phyloP scores from a whole-genome alignment of 2,113 vertebrate genomes.

The Pluvialis apricaria region DNA sequence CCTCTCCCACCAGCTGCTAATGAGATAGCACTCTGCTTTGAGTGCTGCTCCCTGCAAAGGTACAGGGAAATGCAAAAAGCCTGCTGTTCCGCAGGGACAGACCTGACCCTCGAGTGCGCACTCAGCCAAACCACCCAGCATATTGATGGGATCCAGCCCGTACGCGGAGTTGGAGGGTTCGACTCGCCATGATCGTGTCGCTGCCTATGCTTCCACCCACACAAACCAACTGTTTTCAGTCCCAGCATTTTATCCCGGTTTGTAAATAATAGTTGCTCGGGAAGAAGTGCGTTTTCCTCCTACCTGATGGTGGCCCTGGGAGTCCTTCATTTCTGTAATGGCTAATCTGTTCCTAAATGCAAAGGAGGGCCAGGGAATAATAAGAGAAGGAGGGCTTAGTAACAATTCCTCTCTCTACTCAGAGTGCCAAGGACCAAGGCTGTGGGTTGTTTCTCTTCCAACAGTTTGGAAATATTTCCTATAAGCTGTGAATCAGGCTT shows the following conservation, averaged over 20 bases:
- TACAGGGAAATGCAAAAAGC: not conserved
- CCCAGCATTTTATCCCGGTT: not conserved
- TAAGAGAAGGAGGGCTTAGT: not conserved
- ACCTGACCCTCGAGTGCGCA: not conserved
- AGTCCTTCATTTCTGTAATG: not conserved
- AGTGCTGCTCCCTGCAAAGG: not conserved
- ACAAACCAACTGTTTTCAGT: not conserved
- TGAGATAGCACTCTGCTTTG: not conserved
- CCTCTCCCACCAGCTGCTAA: not conserved
- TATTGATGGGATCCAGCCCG: not conserved
- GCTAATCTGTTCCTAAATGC: not conserved
- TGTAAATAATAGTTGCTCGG: not conserved
- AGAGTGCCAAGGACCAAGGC: not conserved
- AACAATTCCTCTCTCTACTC: not conserved
- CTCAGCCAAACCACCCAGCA: fast-evolving
- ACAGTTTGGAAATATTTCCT: not conserved
- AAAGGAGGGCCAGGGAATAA: not conserved
- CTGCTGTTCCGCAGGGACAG: not conserved
- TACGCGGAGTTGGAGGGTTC: not conserved
- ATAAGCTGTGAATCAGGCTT: not conserved
- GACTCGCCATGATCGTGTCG: not conserved
- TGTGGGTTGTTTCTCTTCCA: not conserved
- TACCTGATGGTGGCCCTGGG: not conserved
- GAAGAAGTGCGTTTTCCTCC: not conserved
- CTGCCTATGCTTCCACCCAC: not conserved